These are phyloP conservation scores for Carcinoscorpius rotundicauda DNA, from an alignment of 1,140 invertebrate species.

Conservation along the genomic window DNA sequence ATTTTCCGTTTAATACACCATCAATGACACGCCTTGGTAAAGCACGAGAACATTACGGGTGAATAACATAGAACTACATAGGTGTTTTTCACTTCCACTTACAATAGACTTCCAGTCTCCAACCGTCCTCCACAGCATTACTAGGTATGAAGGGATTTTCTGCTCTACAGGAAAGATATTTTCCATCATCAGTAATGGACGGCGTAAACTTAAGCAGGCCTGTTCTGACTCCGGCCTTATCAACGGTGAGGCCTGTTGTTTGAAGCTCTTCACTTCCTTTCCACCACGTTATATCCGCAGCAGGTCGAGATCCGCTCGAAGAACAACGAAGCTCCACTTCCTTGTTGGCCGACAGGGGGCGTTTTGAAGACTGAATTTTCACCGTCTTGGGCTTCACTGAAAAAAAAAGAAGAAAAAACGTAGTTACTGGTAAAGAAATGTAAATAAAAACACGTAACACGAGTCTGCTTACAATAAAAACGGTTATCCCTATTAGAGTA, in stretches of 20 bases:
- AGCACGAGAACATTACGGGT: too few relatives aligned
- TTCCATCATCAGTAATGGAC: conserved; percentile 64
- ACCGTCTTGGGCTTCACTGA: conserved; percentile 71
- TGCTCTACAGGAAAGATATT: conserved; percentile 64
- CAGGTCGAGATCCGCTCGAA: conserved; percentile 73
- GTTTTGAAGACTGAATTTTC: conserved; percentile 61
- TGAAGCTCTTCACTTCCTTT: conserved; percentile 51
- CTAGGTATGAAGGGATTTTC: conserved; percentile 61
- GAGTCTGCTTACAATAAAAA: too few relatives aligned
- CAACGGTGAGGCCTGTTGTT: conserved; percentile 38
- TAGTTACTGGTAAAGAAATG: too few relatives aligned
- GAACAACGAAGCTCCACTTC: conserved; percentile 70
- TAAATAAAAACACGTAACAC: too few relatives aligned
- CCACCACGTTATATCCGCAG: conserved; percentile 79
- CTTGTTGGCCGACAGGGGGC: conserved; percentile 66
- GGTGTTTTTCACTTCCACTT: conserved; percentile 33
- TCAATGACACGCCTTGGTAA: too few relatives aligned
- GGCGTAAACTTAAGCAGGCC: conserved; percentile 64
- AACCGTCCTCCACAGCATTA: conserved; percentile 59
- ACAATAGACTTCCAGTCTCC: conserved; percentile 78
- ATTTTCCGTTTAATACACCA: too few relatives aligned
- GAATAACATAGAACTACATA: too few relatives aligned
- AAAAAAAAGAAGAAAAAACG: conserved; percentile 29
- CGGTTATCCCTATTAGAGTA: too few relatives aligned
- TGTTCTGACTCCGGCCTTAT: conserved; percentile 74